phyloP scores from a whole-genome alignment of 2,113 vertebrate genomes.

The Xiphorhynchus elegans region DNA sequence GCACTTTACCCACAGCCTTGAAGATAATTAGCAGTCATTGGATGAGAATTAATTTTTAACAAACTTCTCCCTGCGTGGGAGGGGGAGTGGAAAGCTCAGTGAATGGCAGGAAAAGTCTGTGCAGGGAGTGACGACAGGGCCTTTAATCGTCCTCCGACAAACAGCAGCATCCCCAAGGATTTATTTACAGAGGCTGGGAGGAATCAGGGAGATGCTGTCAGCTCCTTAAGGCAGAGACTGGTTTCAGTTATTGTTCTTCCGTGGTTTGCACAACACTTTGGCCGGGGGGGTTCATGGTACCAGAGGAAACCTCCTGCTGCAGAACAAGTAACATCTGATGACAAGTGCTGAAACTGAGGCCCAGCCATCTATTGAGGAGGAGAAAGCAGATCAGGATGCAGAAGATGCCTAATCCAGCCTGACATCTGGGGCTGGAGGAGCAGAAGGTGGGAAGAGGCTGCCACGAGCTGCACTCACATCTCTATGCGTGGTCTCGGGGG shows the following conservation, averaged over 20 bases:
- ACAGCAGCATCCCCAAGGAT: neutral
- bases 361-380: neutral
- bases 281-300: neutral
- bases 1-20: neutral
- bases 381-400: neutral
- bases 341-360: neutral
- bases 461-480: fast-evolving
- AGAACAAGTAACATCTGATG: neutral
- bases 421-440: neutral
- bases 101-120: neutral
- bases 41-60: slow-evolving; percentile 33
- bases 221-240: slow-evolving; percentile 4
- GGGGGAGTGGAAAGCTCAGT: neutral
- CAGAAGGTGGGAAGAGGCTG: neutral
- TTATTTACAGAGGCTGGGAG: slow-evolving; percentile 48
- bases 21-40: slow-evolving; percentile 20
- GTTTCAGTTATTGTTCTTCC: slow-evolving; percentile 1
- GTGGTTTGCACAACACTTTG: neutral
- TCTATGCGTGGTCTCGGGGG: fast-evolving
- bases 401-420: neutral
- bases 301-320: neutral
- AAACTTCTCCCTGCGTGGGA: neutral
- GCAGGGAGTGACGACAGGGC: neutral
- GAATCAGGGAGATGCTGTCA: slow-evolving; percentile 25
- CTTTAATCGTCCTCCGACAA: neutral